Evolutionary conservation across 2,888 invertebrate species (phyloP).

Genomic region (Tuta absoluta): DNA sequence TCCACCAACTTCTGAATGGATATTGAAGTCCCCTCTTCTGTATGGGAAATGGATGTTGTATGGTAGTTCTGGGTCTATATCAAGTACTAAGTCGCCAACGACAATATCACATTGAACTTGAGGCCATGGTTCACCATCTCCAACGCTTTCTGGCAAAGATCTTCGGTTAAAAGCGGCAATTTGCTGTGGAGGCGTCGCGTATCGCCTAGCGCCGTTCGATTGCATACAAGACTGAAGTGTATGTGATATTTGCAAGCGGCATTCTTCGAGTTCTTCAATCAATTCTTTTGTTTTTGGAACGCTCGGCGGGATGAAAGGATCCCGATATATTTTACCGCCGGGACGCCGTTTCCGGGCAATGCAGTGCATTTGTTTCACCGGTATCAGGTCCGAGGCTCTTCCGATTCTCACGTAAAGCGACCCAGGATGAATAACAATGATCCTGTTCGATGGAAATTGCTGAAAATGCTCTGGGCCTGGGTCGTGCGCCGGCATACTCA

Average conservation of each 20-base stretch:
- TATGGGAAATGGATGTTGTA: conserved; percentile 96
- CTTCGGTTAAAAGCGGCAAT: conserved; percentile 93
- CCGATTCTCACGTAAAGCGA: conserved; percentile 94
- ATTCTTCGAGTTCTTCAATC: conserved; percentile 91
- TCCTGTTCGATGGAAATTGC: conserved; percentile 89
- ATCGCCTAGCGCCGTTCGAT: conserved; percentile 89
- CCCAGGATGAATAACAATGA: conserved; percentile 97
- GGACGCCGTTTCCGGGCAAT: conserved; percentile 86
- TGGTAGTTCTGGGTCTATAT: conserved; percentile 84
- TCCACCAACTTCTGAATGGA: conserved; percentile 91
- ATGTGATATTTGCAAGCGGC: conserved; percentile 90
- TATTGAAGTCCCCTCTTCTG: conserved; percentile 91
- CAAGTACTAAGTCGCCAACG: conserved; percentile 89
- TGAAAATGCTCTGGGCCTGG: conserved; percentile 73
- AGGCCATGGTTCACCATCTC: conserved; percentile 82
- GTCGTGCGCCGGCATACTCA: conserved; percentile 68
- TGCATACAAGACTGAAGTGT: conserved; percentile 93
- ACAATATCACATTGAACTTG: conserved; percentile 84
- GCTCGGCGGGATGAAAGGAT: conserved; percentile 84
- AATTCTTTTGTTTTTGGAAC: conserved; percentile 85
- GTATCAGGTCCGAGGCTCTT: conserved; percentile 93
- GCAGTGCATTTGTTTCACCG: conserved; percentile 92
- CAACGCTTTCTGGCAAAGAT: conserved; percentile 85
- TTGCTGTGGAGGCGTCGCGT: conserved; percentile 94
- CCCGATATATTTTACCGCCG: conserved; percentile 80